A percentile compares a stretch with the other conserved stretches of the same genome.
Conservation (phyloP, 2,888 invertebrate species). For the Lepeophtheirus nordmannii region DNA sequence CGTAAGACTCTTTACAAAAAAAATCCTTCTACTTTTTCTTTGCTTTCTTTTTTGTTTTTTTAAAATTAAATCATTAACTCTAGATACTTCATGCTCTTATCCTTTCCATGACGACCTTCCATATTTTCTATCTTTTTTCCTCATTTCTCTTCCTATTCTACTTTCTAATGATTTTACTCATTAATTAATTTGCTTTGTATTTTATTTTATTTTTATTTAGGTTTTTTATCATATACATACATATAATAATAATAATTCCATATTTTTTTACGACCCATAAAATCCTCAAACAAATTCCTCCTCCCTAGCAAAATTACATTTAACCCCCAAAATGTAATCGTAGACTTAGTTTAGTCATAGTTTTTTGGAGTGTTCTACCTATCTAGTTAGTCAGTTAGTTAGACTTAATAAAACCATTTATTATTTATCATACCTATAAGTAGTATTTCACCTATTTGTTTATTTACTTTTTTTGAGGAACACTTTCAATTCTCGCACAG, state of each 20-base stretch:
- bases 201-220: too few species aligned
- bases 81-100: neutral
- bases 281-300: neutral
- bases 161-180: too few species aligned
- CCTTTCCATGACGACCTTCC: neutral
- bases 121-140: neutral
- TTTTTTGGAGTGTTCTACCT: too few species aligned
- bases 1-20: neutral
- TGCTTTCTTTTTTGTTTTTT: neutral
- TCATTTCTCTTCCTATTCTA: too few species aligned
- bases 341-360: neutral
- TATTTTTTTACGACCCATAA: neutral
- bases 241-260: neutral
- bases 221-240: neutral
- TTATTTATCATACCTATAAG: too few species aligned
- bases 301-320: neutral
- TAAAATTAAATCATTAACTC: neutral
- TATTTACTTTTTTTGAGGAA: neutral
- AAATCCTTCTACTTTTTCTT: neutral
- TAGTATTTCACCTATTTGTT: neutral
- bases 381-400: too few species aligned
- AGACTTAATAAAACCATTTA: too few species aligned
- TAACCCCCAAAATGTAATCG: neutral
- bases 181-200: too few species aligned
- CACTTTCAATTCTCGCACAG: slow-evolving; percentile 1